Percentiles rank a stretch among this genome's conserved stretches.
phyloP scores from a whole-genome alignment of 2,797 vertebrate species.

The Chiroxiphia lanceolata region DNA sequence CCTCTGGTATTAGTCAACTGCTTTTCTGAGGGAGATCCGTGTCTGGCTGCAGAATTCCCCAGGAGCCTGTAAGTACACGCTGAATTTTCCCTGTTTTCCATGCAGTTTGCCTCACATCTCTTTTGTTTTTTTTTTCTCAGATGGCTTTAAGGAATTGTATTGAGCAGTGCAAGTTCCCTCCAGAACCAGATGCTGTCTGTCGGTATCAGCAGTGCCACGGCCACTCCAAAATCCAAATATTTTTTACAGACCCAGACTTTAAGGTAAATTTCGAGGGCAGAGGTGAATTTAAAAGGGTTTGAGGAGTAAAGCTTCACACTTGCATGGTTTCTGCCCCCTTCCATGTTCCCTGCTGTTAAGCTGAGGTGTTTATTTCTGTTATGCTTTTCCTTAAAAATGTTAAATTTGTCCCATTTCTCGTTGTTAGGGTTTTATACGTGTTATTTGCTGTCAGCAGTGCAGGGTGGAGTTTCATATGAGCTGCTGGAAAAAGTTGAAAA shows the following conservation, averaged over 20 bases:
- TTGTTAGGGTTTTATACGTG: conserved; percentile 88
- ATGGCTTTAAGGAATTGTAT: conserved; percentile 77
- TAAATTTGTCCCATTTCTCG: not conserved
- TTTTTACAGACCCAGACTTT: conserved; percentile 92
- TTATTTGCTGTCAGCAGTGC: conserved; percentile 87
- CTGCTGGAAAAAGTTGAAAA: conserved; percentile 93
- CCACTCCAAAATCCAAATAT: conserved; percentile 86
- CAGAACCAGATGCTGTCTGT: conserved; percentile 87
- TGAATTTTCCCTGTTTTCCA: not conserved
- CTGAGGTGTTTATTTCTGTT: not conserved
- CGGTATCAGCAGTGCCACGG: conserved; percentile 80
- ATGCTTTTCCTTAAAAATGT: not conserved
- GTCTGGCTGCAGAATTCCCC: not conserved
- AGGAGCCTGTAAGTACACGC: not conserved
- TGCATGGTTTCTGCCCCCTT: not conserved
- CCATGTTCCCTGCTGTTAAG: not conserved
- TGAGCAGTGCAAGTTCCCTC: conserved; percentile 88
- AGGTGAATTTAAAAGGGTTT: not conserved
- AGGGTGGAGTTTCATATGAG: conserved; percentile 88
- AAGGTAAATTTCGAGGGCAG: conserved; percentile 79
- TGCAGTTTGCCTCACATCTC: not conserved
- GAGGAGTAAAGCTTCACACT: not conserved
- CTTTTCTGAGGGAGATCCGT: not conserved
- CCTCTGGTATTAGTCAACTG: not conserved
- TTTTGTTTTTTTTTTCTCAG: conserved; percentile 65